These are phyloP conservation scores for Hyperoodon ampullatus DNA, from an alignment of 2,113 vertebrate species.

Conservation along the genomic window DNA sequence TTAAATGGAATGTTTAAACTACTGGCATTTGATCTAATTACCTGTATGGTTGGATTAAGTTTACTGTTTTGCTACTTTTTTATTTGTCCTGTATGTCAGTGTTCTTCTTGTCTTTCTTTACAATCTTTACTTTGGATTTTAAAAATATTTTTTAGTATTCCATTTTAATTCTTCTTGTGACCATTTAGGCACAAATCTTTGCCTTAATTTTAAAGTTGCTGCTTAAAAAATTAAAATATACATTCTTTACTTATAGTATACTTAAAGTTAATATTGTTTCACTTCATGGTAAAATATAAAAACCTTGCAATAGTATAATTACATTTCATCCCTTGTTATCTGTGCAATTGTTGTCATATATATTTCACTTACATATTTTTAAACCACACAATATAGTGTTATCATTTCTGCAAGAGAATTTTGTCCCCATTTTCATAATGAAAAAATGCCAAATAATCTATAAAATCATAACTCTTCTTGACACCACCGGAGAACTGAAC, in stretches of 20 bases:
- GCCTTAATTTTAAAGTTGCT: background rate
- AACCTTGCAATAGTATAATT: background rate
- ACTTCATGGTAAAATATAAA: background rate
- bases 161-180: background rate
- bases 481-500: background rate
- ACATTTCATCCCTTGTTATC: background rate
- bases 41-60: background rate
- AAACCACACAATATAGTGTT: background rate
- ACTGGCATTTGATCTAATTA: background rate
- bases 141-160: background rate
- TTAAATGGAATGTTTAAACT: background rate
- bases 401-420: background rate
- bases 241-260: background rate
- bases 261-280: background rate
- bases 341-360: background rate
- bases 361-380: background rate
- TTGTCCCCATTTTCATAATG: background rate
- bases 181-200: background rate
- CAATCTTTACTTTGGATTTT: background rate
- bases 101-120: background rate
- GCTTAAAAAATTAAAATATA: background rate
- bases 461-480: background rate
- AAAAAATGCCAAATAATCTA: background rate
- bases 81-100: background rate
- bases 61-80: background rate